phyloP scores from a whole-genome alignment of 1,140 invertebrate species.

The Phthorimaea operculella region DNA sequence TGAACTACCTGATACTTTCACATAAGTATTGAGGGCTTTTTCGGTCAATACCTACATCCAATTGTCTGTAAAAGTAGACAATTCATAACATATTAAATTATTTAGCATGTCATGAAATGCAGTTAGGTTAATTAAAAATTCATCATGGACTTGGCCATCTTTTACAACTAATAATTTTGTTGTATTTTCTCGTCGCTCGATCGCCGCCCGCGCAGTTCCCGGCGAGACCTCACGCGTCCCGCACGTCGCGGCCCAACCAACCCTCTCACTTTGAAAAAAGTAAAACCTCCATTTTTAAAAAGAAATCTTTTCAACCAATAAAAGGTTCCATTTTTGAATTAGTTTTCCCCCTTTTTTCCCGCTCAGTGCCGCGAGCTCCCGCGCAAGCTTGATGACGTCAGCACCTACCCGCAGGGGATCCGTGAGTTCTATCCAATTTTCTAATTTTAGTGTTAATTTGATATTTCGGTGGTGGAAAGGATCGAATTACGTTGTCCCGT shows the following conservation, averaged over 20 bases:
- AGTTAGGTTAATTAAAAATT: no score
- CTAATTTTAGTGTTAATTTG: not conserved
- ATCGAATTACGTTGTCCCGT: no score
- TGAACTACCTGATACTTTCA: no score
- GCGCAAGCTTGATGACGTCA: not conserved
- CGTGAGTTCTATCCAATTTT: constrained; percentile 37
- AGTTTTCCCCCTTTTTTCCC: not conserved
- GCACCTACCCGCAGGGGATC: constrained; percentile 27
- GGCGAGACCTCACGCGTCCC: constrained; percentile 40
- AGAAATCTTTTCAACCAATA: not conserved
- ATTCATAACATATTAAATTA: no score
- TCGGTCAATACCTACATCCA: no score
- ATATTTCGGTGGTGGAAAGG: no score
- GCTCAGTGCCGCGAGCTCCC: not conserved
- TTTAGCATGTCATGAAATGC: no score
- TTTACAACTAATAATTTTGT: no score
- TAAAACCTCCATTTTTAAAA: not conserved
- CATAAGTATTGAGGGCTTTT: no score
- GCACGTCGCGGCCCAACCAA: constrained; percentile 28
- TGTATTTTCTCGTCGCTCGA: no score
- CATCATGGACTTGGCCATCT: no score
- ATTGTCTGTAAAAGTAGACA: no score
- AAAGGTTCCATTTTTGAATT: not conserved
- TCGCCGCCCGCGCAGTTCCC: constrained; percentile 43
- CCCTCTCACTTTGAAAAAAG: not conserved